A percentile compares a stretch with the other conserved stretches of the same genome.
phyloP scores from a whole-genome alignment of 2,888 invertebrate genomes.

The Corythucha ciliata region DNA sequence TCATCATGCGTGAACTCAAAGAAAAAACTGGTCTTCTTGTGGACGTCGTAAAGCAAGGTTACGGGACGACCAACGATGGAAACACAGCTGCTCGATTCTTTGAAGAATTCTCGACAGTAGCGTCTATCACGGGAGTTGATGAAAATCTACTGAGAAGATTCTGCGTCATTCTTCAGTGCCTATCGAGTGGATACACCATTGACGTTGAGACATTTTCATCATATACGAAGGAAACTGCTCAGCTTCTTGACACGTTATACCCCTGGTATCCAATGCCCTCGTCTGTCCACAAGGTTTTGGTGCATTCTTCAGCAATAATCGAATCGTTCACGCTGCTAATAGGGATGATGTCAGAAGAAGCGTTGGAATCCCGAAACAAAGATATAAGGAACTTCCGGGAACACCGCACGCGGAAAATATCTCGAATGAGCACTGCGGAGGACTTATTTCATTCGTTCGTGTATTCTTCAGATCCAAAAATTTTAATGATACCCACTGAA shows the following conservation, averaged over 20 bases:
- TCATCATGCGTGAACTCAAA: not conserved
- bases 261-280: no score
- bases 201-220: not conserved
- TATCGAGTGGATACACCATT: not conserved
- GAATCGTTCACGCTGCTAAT: no score
- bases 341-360: slow-evolving; percentile 19
- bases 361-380: slow-evolving; percentile 19
- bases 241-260: no score
- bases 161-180: not conserved
- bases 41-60: slow-evolving; percentile 11
- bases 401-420: slow-evolving; percentile 8
- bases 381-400: slow-evolving; percentile 2
- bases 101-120: not conserved
- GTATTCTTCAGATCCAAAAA: slow-evolving; percentile 7
- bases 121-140: slow-evolving; percentile 9
- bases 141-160: not conserved
- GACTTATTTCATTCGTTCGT: slow-evolving; percentile 1
- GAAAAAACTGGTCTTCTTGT: slow-evolving; percentile 1
- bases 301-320: no score
- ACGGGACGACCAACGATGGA: slow-evolving; percentile 21
- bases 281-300: no score
- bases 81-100: slow-evolving; percentile 21
- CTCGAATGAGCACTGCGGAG: not conserved
- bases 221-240: slow-evolving; percentile 1
- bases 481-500: no score